Evolutionary conservation across 2,888 invertebrate species (phyloP).

Genomic region (Himalopsyche anomala): DNA sequence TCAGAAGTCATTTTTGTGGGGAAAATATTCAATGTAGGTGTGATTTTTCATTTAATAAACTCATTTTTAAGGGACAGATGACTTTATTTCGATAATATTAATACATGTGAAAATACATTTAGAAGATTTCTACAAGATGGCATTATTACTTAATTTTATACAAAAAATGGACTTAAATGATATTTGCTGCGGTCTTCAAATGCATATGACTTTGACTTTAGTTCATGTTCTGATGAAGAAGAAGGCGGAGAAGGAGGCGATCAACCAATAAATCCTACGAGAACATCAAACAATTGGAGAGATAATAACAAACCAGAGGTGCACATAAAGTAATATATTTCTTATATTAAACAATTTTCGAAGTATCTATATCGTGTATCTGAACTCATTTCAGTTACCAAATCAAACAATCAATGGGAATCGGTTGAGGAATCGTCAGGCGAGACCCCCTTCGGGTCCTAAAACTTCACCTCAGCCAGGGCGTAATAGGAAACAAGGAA

Average conservation of each 20-base stretch:
- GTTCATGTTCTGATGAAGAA: constrained; percentile 53
- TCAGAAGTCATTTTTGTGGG: too few relatives aligned
- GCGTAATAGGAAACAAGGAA: constrained; percentile 46
- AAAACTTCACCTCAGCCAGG: constrained; percentile 32
- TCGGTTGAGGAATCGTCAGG: constrained; percentile 65
- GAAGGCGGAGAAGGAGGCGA: constrained; percentile 58
- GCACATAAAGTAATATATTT: constrained; percentile 40
- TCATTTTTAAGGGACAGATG: too few relatives aligned
- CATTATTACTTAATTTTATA: too few relatives aligned
- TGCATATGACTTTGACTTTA: constrained; percentile 11
- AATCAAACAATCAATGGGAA: constrained; percentile 71
- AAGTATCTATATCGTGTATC: background rate
- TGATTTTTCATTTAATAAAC: too few relatives aligned
- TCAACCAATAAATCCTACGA: constrained; percentile 67
- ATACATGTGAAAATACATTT: too few relatives aligned
- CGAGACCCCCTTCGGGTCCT: constrained; percentile 11
- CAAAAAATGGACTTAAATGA: too few relatives aligned
- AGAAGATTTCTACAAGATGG: too few relatives aligned
- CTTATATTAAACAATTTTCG: background rate
- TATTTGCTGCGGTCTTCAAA: too few relatives aligned
- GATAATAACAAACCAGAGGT: constrained; percentile 68
- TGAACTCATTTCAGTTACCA: constrained; percentile 57
- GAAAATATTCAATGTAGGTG: too few relatives aligned
- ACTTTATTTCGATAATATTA: too few relatives aligned
- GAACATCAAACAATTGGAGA: constrained; percentile 70